phyloP scores from a whole-genome alignment of 2,797 vertebrate species.

The Hylomyscus alleni region DNA sequence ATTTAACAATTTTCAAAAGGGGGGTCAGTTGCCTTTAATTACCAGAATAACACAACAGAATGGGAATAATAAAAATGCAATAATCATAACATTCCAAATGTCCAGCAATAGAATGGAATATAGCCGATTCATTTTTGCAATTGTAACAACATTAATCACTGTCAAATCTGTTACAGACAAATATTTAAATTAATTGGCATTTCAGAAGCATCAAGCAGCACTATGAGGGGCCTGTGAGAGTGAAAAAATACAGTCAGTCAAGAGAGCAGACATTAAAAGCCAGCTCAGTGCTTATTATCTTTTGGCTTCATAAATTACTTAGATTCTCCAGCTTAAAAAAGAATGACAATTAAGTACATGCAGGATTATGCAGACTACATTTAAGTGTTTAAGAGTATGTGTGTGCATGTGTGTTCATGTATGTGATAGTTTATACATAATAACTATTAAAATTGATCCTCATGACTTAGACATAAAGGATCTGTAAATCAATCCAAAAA shows the following conservation, averaged over 20 bases:
- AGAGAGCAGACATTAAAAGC: background rate
- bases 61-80: conserved; percentile 2
- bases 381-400: background rate
- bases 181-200: conserved; percentile 44
- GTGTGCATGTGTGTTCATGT: background rate
- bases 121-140: background rate
- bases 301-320: background rate
- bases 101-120: background rate
- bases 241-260: background rate
- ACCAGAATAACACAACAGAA: conserved; percentile 49
- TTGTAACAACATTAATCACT: background rate
- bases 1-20: background rate
- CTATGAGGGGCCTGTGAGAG: background rate
- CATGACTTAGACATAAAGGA: background rate
- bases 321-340: conserved; percentile 31
- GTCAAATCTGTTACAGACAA: background rate
- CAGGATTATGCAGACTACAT: background rate
- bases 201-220: background rate
- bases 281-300: background rate
- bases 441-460: background rate
- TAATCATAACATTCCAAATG: conserved; percentile 20
- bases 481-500: conserved; percentile 21
- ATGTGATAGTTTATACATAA: background rate
- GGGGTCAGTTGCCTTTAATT: conserved; percentile 41
- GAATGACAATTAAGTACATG: background rate